Base-by-base conservation (phyloP, 1,140 invertebrate species). In the Mizuhopecten yessoensis region DNA sequence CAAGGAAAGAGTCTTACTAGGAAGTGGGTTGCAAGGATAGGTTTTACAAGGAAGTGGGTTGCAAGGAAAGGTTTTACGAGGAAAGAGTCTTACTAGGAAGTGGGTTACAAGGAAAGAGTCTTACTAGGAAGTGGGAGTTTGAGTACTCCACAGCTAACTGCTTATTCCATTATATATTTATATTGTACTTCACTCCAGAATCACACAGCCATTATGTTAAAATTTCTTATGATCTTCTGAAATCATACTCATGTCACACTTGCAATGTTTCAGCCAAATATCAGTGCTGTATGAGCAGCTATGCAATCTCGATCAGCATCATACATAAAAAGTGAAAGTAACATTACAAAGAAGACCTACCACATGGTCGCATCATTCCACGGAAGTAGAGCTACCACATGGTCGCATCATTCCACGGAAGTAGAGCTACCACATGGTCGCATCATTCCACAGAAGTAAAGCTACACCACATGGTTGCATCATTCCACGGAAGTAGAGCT, bases 151-250 rank as follows among this genome's bases (percentile, higher is more conserved):
- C 45, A 49, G 20, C 45, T 49, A n/a, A n/a, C n/a, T n/a, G n/a
- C n/a, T 49, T 10, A 23, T 49, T 2, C 20, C 11, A 17, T 49
- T 49, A 23, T 49, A 20, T 20, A 49, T 13, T 49, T 17, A 49
- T 10, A n/a, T n/a, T n/a, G n/a, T n/a, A n/a, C n/a, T 57, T 57
- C 5, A n/a, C 45, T 29, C 57, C 57, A 29, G 57, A n/a, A 9
- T 29, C 57, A 45, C 29, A 29, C 23, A 75, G 17, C 57, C 57
- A 45, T 75, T 9, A 20, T 17, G 3, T 57, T 57, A 57, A 75
- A 75, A 75, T n/a, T 75, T n/a, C n/a, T 29, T 29, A 75, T 75
- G 57, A 75, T 29, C 57, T 75, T 75, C n/a, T 75, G n/a, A 29
- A n/a, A 29, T 75, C 23, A 75, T 75, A 75, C 23, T 75, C 11